Percentiles rank a stretch among this genome's conserved stretches.
phyloP scores from a whole-genome alignment of 2,113 vertebrate species.

The Gymnorhina tibicen region DNA sequence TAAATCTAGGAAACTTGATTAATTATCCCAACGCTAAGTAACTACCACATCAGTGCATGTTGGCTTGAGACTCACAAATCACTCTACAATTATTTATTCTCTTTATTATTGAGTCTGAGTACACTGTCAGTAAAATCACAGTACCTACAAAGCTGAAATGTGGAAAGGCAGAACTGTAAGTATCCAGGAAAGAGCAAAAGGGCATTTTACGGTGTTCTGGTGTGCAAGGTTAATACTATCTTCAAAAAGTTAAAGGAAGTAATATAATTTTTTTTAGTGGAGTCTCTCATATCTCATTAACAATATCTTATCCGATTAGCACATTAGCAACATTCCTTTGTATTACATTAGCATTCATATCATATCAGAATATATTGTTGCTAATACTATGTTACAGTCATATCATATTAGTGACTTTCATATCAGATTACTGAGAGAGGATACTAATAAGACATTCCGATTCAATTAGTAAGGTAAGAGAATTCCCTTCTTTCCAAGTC shows the following conservation, averaged over 20 bases:
- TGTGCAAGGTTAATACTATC: neutral
- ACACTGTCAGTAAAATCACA: neutral
- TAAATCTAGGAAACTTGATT: neutral
- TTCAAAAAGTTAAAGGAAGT: slow-evolving; percentile 35
- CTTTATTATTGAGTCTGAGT: neutral
- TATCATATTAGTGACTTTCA: slow-evolving; percentile 77
- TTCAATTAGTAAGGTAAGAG: slow-evolving; percentile 74
- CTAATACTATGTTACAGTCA: slow-evolving; percentile 69
- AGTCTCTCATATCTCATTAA: slow-evolving; percentile 67
- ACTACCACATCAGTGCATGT: neutral
- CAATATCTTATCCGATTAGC: slow-evolving; percentile 66
- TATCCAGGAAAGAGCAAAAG: neutral
- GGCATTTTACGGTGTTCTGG: neutral
- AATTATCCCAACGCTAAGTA: neutral
- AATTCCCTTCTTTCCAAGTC: slow-evolving; percentile 69
- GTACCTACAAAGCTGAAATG: neutral
- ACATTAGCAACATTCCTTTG: slow-evolving; percentile 69
- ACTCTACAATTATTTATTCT: neutral
- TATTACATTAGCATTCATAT: slow-evolving; percentile 73
- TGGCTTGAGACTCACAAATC: neutral
- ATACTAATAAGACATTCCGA: slow-evolving; percentile 73
- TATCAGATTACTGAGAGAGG: slow-evolving; percentile 73
- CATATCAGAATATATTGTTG: slow-evolving; percentile 72
- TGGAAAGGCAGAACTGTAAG: neutral
- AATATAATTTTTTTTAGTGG: slow-evolving; percentile 40